These are phyloP conservation scores for Heliconius hewitsoni DNA, from an alignment of 1,140 invertebrate genomes.

Conservation along the genomic window DNA sequence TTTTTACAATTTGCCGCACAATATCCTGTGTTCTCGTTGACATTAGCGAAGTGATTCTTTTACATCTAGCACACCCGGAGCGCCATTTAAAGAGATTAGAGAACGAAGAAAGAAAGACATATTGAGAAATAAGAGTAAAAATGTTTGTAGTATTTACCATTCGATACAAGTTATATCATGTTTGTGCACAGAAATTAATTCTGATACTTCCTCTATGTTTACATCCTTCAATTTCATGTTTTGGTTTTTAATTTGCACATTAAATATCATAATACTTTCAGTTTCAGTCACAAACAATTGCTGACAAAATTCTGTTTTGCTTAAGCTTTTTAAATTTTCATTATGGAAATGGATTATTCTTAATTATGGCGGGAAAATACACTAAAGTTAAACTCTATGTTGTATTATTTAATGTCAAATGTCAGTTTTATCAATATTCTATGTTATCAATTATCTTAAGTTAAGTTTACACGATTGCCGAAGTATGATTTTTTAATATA, in stretches of 20 bases:
- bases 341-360: neutral
- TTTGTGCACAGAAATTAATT: conserved; percentile 45
- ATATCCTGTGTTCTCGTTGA: too few relatives aligned
- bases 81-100: too few relatives aligned
- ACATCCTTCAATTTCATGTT: conserved; percentile 50
- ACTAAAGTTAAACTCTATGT: neutral
- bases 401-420: neutral
- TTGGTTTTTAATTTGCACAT: neutral
- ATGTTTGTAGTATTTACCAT: conserved; percentile 49
- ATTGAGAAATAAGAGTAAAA: neutral
- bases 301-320: neutral
- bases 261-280: neutral
- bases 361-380: neutral
- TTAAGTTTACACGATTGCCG: too few relatives aligned
- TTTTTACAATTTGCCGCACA: too few relatives aligned
- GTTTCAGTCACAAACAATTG: neutral
- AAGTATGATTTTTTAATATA: too few relatives aligned
- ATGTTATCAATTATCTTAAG: too few relatives aligned
- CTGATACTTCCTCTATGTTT: conserved; percentile 45
- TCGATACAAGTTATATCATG: conserved; percentile 60
- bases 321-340: neutral
- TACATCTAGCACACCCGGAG: too few relatives aligned
- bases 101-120: neutral
- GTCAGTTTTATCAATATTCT: neutral
- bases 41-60: too few relatives aligned